phyloP scores from a whole-genome alignment of 1,140 invertebrate species.

The Lordiphosa clarofinis region DNA sequence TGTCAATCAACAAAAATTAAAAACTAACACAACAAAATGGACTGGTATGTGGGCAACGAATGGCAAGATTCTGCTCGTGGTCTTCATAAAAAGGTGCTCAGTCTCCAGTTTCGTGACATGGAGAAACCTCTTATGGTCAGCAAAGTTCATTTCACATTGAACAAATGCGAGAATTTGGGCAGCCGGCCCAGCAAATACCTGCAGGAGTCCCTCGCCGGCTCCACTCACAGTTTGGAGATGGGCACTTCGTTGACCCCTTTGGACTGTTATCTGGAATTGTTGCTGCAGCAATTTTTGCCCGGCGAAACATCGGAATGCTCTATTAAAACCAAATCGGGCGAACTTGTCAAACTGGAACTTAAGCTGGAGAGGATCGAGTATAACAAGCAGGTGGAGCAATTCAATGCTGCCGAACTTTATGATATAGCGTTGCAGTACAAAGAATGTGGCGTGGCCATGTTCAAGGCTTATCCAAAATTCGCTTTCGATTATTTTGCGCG shows the following conservation, averaged over 20 bases:
- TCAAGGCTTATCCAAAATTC: conserved; percentile 71
- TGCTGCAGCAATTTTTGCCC: conserved; percentile 68
- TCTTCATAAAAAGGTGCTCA: conserved; percentile 56
- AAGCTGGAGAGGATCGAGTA: conserved; percentile 49
- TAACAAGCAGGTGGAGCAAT: conserved; percentile 50
- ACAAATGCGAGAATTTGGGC: conserved; percentile 33
- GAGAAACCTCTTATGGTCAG: conserved; percentile 54
- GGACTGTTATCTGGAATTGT: conserved; percentile 68
- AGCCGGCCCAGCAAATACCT: conserved; percentile 48
- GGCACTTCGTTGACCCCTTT: conserved; percentile 59
- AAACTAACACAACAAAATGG: conserved; percentile 32
- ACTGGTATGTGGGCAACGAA: conserved; percentile 72
- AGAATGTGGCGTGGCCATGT: conserved; percentile 72
- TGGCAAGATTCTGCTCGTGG: conserved; percentile 53
- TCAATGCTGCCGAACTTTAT: conserved; percentile 52
- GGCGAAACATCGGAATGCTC: conserved; percentile 64
- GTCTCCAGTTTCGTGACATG: conserved; percentile 38
- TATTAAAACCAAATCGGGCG: conserved; percentile 54
- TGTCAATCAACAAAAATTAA: background rate
- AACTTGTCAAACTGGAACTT: conserved; percentile 46
- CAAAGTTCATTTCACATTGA: conserved; percentile 48
- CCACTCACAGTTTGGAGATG: conserved; percentile 50
- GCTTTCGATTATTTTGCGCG: conserved; percentile 72
- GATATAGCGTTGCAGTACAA: conserved; percentile 57
- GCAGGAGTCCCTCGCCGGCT: background rate